phyloP scores from a whole-genome alignment of 2,113 vertebrate genomes.

The Glaucomys volans region DNA sequence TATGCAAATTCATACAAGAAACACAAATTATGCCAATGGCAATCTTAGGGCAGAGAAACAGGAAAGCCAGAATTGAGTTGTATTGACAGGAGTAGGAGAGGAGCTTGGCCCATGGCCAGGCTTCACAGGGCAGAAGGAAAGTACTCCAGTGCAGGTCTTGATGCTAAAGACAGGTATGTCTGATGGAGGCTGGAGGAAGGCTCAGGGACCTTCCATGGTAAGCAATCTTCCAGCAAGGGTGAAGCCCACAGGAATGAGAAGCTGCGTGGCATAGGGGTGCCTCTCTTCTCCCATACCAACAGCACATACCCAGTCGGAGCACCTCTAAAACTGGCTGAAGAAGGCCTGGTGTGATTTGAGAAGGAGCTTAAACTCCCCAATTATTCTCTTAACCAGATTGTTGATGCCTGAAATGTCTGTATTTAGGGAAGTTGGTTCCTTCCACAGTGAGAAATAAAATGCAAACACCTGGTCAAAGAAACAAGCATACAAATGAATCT shows the following conservation, averaged over 20 bases:
- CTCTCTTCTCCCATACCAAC: background rate
- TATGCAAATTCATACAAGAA: background rate
- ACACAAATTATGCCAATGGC: background rate
- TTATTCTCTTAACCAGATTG: background rate
- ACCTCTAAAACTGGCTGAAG: background rate
- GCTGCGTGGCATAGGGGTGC: background rate
- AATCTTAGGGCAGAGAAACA: background rate
- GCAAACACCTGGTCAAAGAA: constrained; percentile 46
- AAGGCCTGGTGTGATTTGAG: background rate
- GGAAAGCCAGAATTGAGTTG: background rate
- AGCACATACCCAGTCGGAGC: background rate
- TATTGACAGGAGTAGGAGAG: too few species aligned
- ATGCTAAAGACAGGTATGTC: background rate
- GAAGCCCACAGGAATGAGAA: background rate
- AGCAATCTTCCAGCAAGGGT: background rate
- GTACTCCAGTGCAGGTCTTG: background rate
- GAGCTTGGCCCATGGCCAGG: background rate
- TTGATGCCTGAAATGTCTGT: background rate
- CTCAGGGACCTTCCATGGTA: accelerated
- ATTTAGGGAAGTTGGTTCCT: background rate
- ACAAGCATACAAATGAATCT: background rate
- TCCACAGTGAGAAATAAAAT: constrained; percentile 37
- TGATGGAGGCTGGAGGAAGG: background rate
- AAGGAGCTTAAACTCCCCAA: background rate
- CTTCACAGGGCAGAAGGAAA: background rate